Conservation (phyloP, 2,888 invertebrate species). For the Dermolepida albohirtum region DNA sequence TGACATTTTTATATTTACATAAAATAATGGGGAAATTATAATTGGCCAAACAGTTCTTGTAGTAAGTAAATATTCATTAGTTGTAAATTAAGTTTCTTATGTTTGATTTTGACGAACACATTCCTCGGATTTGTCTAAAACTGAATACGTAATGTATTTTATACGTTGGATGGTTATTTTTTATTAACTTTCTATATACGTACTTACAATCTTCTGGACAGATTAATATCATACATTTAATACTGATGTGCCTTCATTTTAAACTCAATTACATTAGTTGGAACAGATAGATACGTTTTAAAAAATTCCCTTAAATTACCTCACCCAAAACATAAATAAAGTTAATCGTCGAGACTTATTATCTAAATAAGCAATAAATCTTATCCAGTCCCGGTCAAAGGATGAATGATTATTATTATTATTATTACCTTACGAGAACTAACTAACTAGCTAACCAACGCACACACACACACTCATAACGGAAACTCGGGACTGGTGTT, state of each 20-base stretch:
- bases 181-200: background rate
- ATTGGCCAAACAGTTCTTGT: no score
- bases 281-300: conserved; percentile 23
- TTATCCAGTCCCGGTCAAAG: conserved; percentile 28
- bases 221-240: conserved; percentile 19
- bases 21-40: no score
- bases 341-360: conserved; percentile 34
- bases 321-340: conserved; percentile 36
- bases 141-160: no score
- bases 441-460: conserved; percentile 11
- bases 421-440: conserved; percentile 24
- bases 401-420: conserved; percentile 36
- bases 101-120: no score
- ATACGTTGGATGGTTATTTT: background rate
- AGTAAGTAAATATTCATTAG: no score
- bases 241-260: background rate
- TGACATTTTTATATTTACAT: no score
- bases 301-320: conserved; percentile 29
- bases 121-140: no score
- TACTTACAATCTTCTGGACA: conserved; percentile 21
- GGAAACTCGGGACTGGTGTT: conserved; percentile 20
- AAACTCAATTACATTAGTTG: conserved; percentile 17
- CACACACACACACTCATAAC: conserved; percentile 20
- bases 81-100: no score
- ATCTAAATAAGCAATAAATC: conserved; percentile 37